Base-by-base conservation (phyloP, 2,113 vertebrate genomes). In the Leucopsar rothschildi region DNA sequence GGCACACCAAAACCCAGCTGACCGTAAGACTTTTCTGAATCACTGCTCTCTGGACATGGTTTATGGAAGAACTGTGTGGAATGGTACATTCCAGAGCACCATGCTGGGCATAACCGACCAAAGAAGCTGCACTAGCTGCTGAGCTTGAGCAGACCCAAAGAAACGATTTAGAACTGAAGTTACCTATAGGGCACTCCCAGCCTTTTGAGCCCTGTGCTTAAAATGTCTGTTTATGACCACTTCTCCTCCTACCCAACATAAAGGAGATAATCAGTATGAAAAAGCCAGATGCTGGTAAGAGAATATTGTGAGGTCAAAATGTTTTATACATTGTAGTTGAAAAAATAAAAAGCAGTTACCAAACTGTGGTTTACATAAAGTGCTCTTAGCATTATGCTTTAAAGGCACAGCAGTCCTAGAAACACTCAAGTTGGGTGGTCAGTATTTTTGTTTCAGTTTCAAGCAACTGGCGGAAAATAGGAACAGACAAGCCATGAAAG, bases 341-440 rank as follows among this genome's bases (percentile, higher is more conserved):
- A 24, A 33, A 52, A 49, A 42, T 25, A 40, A 22, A 33, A 33
- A 27, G 3, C 33, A 24, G 27, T 80, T 61, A 60, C 40, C 82
- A 55, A 92, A 85, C 15, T 73, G 59, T 73, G 87, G 85, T 90
- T 95, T 94, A 73, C 23, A 39, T 59, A 35, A 88, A 80, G 29
- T 59, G 35, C 17, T 85, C 8, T 17, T 66, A 72, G 44, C 52
- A 50, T 55, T 90, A 39, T 88, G 63, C 92, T 92, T 90, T 70
- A 63, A 90, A 94, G 63, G 33, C 50, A 88, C 9, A 88, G 47
- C 10, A 88, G 29, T 77, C 68, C 65, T 65, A 95, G 79, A 93
- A 95, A 76, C 73, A 77, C 63, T 95, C 90, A 77, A 70, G 35
- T 33, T 96, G 92, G 82, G 94, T 94, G 95, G 94, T 93, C 93